Percentiles rank a stretch among this genome's conserved stretches.
Evolutionary conservation across 2,797 vertebrate species (phyloP).

Genomic region (Rhinatrema bivittatum): DNA sequence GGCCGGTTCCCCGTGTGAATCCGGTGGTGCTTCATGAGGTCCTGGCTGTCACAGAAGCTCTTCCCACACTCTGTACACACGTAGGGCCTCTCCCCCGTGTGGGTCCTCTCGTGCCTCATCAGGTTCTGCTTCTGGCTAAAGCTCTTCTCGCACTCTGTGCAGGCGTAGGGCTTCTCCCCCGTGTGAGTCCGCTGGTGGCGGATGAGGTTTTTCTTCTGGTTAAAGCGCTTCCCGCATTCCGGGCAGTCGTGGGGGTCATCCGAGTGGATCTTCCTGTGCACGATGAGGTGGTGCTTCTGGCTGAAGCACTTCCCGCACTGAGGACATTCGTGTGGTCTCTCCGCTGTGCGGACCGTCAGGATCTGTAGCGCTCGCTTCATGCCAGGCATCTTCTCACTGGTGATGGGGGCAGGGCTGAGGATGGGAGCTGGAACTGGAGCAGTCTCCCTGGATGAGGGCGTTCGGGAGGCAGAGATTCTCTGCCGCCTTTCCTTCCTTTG

Average conservation of each 20-base stretch:
- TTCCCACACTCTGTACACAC: not conserved
- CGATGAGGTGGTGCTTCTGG: slow-evolving; percentile 52
- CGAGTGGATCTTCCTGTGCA: slow-evolving; percentile 48
- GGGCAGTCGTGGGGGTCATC: slow-evolving; percentile 34
- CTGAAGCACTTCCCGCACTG: slow-evolving; percentile 54
- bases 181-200: slow-evolving; percentile 43
- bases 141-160: slow-evolving; percentile 41
- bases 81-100: slow-evolving; percentile 31
- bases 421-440: no score
- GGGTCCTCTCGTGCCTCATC: slow-evolving; percentile 28
- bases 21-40: no score
- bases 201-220: slow-evolving; percentile 43
- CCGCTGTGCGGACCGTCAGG: slow-evolving; percentile 3
- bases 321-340: slow-evolving; percentile 46
- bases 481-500: no score
- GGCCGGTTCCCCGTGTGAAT: no score
- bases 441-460: no score
- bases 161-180: slow-evolving; percentile 32
- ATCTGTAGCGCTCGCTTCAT: no score
- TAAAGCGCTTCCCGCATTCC: slow-evolving; percentile 40
- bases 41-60: no score
- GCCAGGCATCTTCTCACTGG: no score
- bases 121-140: slow-evolving; percentile 17
- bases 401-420: no score
- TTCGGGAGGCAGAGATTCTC: no score